A percentile compares a stretch with the other conserved stretches of the same genome.
phyloP scores from a whole-genome alignment of 2,797 vertebrate genomes.

The Microctenopoma lineatum region DNA sequence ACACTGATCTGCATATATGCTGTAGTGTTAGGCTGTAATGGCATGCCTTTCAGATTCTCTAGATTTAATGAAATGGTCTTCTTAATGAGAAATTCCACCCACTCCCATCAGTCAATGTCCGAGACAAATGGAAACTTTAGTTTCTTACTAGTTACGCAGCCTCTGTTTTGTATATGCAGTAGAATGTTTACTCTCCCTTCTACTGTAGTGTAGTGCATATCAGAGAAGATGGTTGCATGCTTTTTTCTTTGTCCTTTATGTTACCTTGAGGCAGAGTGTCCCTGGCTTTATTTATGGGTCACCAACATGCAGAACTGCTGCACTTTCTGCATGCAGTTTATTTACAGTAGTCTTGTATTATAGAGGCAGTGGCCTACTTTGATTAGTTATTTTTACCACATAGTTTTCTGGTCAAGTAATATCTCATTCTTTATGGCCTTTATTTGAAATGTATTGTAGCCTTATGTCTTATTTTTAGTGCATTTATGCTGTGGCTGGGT shows the following conservation, averaged over 20 bases:
- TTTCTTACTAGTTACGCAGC: neutral
- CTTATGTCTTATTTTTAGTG: conserved; percentile 23
- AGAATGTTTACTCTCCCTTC: conserved; percentile 8
- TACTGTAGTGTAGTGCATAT: conserved; percentile 11
- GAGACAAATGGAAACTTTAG: neutral
- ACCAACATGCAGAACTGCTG: conserved; percentile 72
- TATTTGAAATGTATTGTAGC: conserved; percentile 40
- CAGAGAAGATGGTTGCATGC: conserved; percentile 29
- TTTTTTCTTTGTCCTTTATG: conserved; percentile 67
- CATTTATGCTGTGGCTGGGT: conserved; percentile 14
- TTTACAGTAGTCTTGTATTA: conserved; percentile 67
- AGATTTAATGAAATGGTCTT: no score
- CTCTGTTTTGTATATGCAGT: neutral
- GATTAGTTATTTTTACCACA: conserved; percentile 19
- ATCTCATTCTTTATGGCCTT: conserved; percentile 22
- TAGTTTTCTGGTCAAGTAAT: conserved; percentile 25
- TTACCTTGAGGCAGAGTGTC: conserved; percentile 72
- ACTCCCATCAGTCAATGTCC: neutral
- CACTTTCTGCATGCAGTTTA: conserved; percentile 61
- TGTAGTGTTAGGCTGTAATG: no score
- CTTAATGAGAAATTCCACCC: neutral
- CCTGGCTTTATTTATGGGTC: conserved; percentile 79
- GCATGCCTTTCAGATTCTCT: neutral
- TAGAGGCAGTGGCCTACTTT: conserved; percentile 63
- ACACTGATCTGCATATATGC: neutral